Percentiles rank a stretch among this genome's conserved stretches.
phyloP scores from a whole-genome alignment of 1,140 invertebrate genomes.

The Capitella teleta region DNA sequence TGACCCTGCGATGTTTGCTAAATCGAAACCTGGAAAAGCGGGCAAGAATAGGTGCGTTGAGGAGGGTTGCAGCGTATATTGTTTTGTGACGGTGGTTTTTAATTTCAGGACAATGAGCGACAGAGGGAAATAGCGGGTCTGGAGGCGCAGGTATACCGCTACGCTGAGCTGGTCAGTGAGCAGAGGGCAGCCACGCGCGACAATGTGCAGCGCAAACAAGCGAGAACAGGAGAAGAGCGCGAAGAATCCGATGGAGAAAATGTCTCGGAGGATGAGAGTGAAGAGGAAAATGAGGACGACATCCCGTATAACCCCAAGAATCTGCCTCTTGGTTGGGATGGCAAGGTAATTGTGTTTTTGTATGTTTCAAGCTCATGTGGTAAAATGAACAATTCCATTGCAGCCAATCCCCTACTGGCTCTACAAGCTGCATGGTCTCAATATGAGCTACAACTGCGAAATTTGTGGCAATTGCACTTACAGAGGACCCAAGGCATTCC shows the following conservation, averaged over 20 bases:
- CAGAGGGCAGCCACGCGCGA: slow-evolving; percentile 86
- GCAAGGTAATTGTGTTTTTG: slow-evolving; percentile 56
- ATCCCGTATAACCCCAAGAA: slow-evolving; percentile 99
- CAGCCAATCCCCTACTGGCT: slow-evolving; percentile 97
- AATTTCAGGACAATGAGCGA: slow-evolving; percentile 44
- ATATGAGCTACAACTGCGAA: slow-evolving; percentile 98
- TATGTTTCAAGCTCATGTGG: background rate
- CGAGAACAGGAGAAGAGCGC: slow-evolving; percentile 84
- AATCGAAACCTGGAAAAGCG: slow-evolving; percentile 46
- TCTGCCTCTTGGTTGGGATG: slow-evolving; percentile 97
- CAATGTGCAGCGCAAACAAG: slow-evolving; percentile 96
- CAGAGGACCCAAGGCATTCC: slow-evolving; percentile 99
- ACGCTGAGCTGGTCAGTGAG: slow-evolving; percentile 63
- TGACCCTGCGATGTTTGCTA: slow-evolving; percentile 81
- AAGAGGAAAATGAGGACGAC: slow-evolving; percentile 76
- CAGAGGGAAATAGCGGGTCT: slow-evolving; percentile 58
- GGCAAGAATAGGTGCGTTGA: slow-evolving; percentile 28
- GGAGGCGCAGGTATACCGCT: slow-evolving; percentile 79
- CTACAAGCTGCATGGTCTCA: slow-evolving; percentile 97
- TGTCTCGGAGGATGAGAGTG: slow-evolving; percentile 48
- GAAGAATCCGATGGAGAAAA: slow-evolving; percentile 57
- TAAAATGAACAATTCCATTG: slow-evolving; percentile 26
- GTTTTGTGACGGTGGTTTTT: too few relatives aligned
- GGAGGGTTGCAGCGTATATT: background rate
- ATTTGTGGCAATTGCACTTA: slow-evolving; percentile 99